Evolutionary conservation across 2,888 invertebrate genomes (phyloP).

Genomic region (Odontomyia ornata): DNA sequence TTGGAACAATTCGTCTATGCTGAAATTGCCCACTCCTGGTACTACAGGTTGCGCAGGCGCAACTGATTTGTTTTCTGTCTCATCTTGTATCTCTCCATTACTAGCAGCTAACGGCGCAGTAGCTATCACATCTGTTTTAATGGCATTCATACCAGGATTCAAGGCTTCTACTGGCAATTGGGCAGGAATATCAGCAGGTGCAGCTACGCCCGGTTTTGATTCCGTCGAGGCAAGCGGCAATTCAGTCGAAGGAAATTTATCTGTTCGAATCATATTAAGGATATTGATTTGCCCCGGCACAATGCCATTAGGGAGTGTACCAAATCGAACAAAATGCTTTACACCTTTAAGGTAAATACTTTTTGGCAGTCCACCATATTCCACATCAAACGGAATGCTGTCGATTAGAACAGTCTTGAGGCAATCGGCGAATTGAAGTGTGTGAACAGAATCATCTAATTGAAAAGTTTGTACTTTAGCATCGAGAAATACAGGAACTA

Average conservation of each 20-base stretch:
- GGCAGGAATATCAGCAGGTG: background rate
- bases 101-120: background rate
- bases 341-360: slow-evolving; percentile 77
- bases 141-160: background rate
- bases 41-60: slow-evolving; percentile 67
- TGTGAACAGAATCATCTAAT: slow-evolving; percentile 76
- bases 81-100: slow-evolving; percentile 64
- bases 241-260: slow-evolving; percentile 52
- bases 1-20: slow-evolving; percentile 85
- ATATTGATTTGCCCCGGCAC: slow-evolving; percentile 77
- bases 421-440: slow-evolving; percentile 82
- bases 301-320: slow-evolving; percentile 77
- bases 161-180: slow-evolving; percentile 36
- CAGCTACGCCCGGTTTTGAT: background rate
- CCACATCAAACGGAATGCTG: slow-evolving; percentile 78
- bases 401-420: slow-evolving; percentile 81
- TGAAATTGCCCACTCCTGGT: slow-evolving; percentile 65
- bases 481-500: slow-evolving; percentile 84
- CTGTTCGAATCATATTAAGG: slow-evolving; percentile 75
- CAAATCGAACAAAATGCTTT: slow-evolving; percentile 83
- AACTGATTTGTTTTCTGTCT: slow-evolving; percentile 71
- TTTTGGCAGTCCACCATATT: slow-evolving; percentile 85
- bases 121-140: slow-evolving; percentile 39
- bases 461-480: slow-evolving; percentile 83
- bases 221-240: slow-evolving; percentile 12